Base-by-base conservation (phyloP, 1,140 invertebrate genomes). In the Psilanteris sp. region DNA sequence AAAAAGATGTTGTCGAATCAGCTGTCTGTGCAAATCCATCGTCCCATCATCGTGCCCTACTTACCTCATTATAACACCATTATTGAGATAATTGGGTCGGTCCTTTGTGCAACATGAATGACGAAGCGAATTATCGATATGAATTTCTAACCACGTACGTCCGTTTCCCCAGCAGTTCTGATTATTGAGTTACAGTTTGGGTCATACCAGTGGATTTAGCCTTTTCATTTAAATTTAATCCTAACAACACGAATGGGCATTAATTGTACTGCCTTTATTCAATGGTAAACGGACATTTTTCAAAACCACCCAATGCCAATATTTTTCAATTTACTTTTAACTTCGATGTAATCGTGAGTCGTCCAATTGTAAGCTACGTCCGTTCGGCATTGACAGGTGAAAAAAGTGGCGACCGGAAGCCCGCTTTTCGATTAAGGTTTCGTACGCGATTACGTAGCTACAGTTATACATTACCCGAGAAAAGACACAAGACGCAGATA, bases 111-210 rank as follows among this genome's bases (percentile, higher is more conserved):
- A 5, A 37, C 10, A 2, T 61, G 67, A 71, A 71, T 71, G 39
- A 61, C 67, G 24, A 34, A 3, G 46, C 67, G 18, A 61, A 61
- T 59, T 50, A 61, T 70, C 44, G 55, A 54, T 61, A 61, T 52
- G 67, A 61, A 71, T 71, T 71, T 71, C 67, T 37, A 61, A 61
- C 31, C 55, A 71, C 46, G 55, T 61, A 61, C 67, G 46, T 54
- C 27, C 39, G 43, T 37, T 61, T 32, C 26, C 13, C 52, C 20
- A 2, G 6, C 13, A 24, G 31, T 27, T 27, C 10, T 36, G 46
- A 70, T 70, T 52, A 70, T 59, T 29, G 11, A 43, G 46, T 55
- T 72, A 52, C n/a, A 70, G 22, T 27, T 70, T 41, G 13, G 44
- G 16, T 26, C 24, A 32, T 41, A 46, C 7, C 34, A 10, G 3